These are phyloP conservation scores for Hippocampus zosterae DNA, from an alignment of 2,113 vertebrate genomes.

Conservation along the genomic window DNA sequence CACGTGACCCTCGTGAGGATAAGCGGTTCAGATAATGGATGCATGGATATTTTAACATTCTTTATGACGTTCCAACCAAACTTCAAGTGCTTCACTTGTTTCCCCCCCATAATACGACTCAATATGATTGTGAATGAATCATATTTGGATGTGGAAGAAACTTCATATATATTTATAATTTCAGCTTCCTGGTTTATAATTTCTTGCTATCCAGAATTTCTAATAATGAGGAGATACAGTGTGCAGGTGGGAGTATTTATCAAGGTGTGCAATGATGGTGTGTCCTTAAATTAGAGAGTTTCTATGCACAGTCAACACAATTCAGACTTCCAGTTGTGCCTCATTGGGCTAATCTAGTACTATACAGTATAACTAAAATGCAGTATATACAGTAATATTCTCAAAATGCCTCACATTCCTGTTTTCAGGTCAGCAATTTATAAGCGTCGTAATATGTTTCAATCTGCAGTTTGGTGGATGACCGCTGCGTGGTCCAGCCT, in stretches of 20 bases:
- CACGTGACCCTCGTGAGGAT: no score
- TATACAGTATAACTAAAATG: neutral
- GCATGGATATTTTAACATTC: no score
- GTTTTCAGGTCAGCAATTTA: neutral
- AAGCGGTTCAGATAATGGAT: no score
- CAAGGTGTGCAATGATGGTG: no score
- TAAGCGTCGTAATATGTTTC: conserved; percentile 6
- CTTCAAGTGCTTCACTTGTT: neutral
- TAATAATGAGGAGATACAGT: no score
- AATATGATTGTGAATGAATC: neutral
- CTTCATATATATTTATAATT: no score
- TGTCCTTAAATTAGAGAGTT: no score
- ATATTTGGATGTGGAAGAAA: no score
- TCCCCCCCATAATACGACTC: neutral
- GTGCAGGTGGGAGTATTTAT: no score
- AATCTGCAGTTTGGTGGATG: conserved; percentile 88
- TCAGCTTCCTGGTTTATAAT: no score
- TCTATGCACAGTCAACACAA: neutral
- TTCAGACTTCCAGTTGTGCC: neutral
- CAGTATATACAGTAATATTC: neutral
- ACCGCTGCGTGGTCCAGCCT: conserved; percentile 96
- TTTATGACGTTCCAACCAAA: no score
- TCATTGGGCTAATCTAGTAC: neutral
- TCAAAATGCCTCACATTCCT: neutral
- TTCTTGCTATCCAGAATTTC: no score